These are phyloP conservation scores for Leptinotarsa juncta DNA, from an alignment of 2,888 invertebrate species.

Conservation along the genomic window DNA sequence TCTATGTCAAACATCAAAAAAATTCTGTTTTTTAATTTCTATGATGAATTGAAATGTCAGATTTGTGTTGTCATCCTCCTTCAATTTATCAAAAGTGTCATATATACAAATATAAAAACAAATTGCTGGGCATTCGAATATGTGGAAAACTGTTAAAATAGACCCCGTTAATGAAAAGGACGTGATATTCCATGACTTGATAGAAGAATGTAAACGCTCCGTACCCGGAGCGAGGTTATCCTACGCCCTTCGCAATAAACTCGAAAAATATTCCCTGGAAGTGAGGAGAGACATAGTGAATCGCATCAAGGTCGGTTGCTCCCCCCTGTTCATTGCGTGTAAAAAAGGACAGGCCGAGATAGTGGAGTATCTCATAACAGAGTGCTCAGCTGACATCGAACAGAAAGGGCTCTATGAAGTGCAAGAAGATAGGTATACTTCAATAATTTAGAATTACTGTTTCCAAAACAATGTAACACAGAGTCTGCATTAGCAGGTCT, in stretches of 20 bases:
- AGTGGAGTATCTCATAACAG: slow-evolving; percentile 85
- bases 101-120: slow-evolving; percentile 1
- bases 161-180: slow-evolving; percentile 65
- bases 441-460: not conserved
- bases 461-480: too few species aligned
- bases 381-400: slow-evolving; percentile 87
- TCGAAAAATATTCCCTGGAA: slow-evolving; percentile 72
- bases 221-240: slow-evolving; percentile 77
- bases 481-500: too few species aligned
- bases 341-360: slow-evolving; percentile 85
- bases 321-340: slow-evolving; percentile 84
- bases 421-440: slow-evolving; percentile 76
- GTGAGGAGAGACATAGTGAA: slow-evolving; percentile 77
- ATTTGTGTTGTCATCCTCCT: too few species aligned
- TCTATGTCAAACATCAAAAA: too few species aligned
- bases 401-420: slow-evolving; percentile 88
- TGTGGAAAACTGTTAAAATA: slow-evolving; percentile 60
- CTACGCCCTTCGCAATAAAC: slow-evolving; percentile 67
- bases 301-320: slow-evolving; percentile 79
- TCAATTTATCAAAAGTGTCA: too few species aligned
- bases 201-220: slow-evolving; percentile 75
- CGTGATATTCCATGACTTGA: slow-evolving; percentile 72
- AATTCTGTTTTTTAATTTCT: too few species aligned
- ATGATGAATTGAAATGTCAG: too few species aligned
- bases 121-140: slow-evolving; percentile 43